Evolutionary conservation across 2,888 invertebrate species (phyloP).

Genomic region (Tetanocera ferruginea): DNA sequence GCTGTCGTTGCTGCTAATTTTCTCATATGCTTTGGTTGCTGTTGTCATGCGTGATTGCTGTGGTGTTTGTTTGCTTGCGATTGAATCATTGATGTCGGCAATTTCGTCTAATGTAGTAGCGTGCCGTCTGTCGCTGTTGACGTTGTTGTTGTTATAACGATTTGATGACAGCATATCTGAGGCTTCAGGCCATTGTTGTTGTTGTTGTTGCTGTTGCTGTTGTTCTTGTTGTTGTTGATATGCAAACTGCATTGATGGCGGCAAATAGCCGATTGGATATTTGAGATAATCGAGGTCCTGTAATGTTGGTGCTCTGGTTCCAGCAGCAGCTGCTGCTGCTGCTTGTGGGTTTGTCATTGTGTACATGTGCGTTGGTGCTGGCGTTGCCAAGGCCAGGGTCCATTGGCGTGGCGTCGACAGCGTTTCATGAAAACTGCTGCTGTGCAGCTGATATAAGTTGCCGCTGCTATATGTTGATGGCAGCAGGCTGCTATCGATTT

Average conservation of each 20-base stretch:
- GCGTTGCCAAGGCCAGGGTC: constrained; percentile 58
- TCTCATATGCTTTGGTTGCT: not conserved
- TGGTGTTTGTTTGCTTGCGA: no score
- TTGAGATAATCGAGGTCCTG: constrained; percentile 28
- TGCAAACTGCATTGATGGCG: constrained; percentile 1
- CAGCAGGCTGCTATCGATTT: not conserved
- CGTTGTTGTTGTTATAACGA: not conserved
- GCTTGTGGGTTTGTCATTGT: constrained; percentile 46
- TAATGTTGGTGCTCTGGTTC: not conserved
- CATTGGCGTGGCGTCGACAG: constrained; percentile 51
- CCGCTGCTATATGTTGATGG: constrained; percentile 1
- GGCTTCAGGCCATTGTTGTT: not conserved
- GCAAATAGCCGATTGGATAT: constrained; percentile 34
- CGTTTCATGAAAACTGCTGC: constrained; percentile 7
- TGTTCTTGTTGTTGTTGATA: not conserved
- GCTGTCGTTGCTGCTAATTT: not conserved
- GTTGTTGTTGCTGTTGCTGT: not conserved
- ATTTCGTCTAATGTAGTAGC: not conserved
- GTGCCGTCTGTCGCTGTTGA: not conserved
- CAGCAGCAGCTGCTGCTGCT: constrained; percentile 48
- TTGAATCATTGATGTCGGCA: constrained; percentile 18
- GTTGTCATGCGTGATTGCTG: not conserved
- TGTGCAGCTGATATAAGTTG: constrained; percentile 35
- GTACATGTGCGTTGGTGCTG: constrained; percentile 54
- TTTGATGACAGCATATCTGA: not conserved